Conservation (phyloP, 2,113 vertebrate species). For the Caloenas nicobarica region DNA sequence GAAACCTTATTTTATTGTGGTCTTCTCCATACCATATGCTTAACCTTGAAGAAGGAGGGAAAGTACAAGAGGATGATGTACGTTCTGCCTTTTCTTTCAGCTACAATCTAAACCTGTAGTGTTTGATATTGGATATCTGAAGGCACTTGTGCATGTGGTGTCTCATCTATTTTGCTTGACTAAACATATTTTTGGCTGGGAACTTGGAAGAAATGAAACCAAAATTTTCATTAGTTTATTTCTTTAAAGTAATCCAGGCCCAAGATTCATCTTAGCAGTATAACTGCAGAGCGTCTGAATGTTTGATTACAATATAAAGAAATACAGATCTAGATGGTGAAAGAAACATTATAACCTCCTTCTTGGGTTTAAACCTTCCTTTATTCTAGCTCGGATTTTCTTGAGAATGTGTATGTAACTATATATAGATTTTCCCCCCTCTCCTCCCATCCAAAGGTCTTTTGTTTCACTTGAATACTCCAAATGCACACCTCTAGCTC, state of each 20-base stretch:
- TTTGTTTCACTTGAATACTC: not conserved
- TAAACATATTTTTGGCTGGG: not conserved
- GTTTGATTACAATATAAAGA: not conserved
- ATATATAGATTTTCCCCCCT: too few species aligned
- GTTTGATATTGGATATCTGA: not conserved
- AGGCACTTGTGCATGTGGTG: not conserved
- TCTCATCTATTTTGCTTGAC: not conserved
- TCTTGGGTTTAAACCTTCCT: not conserved
- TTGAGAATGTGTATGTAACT: not conserved
- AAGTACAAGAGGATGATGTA: not conserved
- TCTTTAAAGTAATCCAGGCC: not conserved
- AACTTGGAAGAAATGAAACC: not conserved
- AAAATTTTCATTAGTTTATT: not conserved
- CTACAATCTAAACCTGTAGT: not conserved
- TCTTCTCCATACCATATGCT: not conserved
- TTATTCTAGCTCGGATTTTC: not conserved
- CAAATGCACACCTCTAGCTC: not conserved
- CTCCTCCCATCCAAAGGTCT: not conserved
- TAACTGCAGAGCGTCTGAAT: not conserved
- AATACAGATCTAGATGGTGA: not conserved
- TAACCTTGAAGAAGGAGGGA: not conserved
- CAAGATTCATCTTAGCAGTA: not conserved
- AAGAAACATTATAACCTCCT: not conserved
- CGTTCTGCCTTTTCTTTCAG: not conserved
- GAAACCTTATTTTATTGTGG: not conserved